phyloP scores from a whole-genome alignment of 2,113 vertebrate species.

The Toxotes chatareus region DNA sequence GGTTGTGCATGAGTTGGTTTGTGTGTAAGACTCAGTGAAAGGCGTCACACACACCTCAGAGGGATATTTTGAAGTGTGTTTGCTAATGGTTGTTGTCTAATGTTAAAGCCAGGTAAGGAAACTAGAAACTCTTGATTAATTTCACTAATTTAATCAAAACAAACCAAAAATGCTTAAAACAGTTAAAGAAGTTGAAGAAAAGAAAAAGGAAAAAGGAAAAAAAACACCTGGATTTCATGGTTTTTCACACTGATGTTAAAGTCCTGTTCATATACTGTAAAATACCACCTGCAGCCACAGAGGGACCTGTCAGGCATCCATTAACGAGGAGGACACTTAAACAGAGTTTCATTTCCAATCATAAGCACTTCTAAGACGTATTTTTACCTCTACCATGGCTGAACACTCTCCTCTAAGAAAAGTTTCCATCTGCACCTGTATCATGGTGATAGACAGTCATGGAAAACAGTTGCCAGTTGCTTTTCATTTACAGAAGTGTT shows the following conservation, averaged over 20 bases:
- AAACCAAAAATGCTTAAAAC: too few relatives aligned
- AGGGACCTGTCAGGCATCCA: conserved; percentile 11
- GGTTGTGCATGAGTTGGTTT: not conserved
- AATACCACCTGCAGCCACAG: not conserved
- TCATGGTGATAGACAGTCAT: not conserved
- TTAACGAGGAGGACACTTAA: conserved; percentile 11
- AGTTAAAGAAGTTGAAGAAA: too few relatives aligned
- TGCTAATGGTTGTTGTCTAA: not conserved
- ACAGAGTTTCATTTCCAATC: not conserved
- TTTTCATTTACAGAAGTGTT: not conserved
- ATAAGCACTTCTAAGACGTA: not conserved
- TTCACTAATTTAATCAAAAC: not conserved
- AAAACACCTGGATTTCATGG: not conserved
- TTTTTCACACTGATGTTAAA: not conserved
- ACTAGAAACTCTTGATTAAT: not conserved
- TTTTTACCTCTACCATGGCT: not conserved
- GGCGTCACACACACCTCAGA: too few relatives aligned
- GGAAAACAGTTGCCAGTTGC: not conserved
- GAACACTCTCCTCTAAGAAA: not conserved
- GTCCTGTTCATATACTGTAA: conserved; percentile 7
- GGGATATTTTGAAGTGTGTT: not conserved
- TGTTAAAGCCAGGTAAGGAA: not conserved
- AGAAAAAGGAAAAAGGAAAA: not conserved
- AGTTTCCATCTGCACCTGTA: not conserved
- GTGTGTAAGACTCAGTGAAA: conserved; percentile 9